These are phyloP conservation scores for Percina caprodes DNA, from an alignment of 2,113 vertebrate species.

Conservation along the genomic window DNA sequence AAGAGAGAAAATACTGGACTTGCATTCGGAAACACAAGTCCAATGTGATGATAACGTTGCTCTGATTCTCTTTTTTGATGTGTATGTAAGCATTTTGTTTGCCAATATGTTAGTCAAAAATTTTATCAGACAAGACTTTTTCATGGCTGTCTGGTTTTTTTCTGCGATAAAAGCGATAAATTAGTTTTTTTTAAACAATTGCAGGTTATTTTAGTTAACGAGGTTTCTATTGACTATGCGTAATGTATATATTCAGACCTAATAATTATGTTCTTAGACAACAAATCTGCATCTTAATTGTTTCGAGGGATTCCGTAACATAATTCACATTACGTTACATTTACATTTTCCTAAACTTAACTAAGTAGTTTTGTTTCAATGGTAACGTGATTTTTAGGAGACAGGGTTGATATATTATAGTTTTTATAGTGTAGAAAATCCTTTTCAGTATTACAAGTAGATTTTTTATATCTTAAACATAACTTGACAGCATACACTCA, in stretches of 20 bases:
- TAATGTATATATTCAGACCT: too few relatives aligned
- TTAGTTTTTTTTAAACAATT: background rate
- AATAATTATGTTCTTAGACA: too few relatives aligned
- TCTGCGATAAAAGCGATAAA: background rate
- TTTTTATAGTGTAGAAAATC: too few relatives aligned
- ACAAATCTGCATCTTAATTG: too few relatives aligned
- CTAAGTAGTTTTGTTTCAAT: too few relatives aligned
- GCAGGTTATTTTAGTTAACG: background rate
- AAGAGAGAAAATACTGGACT: background rate
- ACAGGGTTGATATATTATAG: too few relatives aligned
- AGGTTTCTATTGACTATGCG: background rate
- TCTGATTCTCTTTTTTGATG: background rate
- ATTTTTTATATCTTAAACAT: background rate
- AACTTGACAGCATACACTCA: background rate
- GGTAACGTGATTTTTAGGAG: too few relatives aligned
- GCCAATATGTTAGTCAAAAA: slow-evolving; percentile 2
- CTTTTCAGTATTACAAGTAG: too few relatives aligned
- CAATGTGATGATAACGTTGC: background rate
- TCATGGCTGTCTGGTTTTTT: background rate
- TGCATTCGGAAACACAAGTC: background rate
- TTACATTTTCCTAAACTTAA: too few relatives aligned
- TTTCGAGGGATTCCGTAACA: too few relatives aligned
- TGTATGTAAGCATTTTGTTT: background rate
- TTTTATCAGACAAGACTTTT: background rate
- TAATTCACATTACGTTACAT: too few relatives aligned